Conservation (phyloP, 2,113 vertebrate genomes). For the Solea solea region DNA sequence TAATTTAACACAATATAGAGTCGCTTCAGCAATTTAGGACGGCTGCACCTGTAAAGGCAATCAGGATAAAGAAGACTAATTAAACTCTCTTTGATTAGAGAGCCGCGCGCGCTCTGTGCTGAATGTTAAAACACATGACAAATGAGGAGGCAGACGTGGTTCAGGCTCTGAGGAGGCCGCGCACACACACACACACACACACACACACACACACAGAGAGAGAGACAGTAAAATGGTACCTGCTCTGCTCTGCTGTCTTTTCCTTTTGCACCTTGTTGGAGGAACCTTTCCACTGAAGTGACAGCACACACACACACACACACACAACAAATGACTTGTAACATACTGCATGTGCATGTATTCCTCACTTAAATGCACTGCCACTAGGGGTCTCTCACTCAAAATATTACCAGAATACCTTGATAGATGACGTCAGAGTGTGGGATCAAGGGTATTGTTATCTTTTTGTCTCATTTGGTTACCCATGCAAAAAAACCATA, state of each 20-base stretch:
- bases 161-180: constrained; percentile 12
- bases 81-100: constrained; percentile 50
- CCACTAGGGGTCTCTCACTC: too few species aligned
- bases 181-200: not conserved
- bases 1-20: constrained; percentile 52
- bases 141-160: constrained; percentile 14
- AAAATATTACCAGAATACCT: too few species aligned
- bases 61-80: constrained; percentile 38
- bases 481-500: too few species aligned
- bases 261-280: constrained; percentile 63
- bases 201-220: constrained; percentile 1
- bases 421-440: too few species aligned
- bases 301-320: constrained; percentile 51
- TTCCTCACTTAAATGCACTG: too few species aligned
- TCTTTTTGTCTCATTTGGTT: too few species aligned
- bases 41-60: constrained; percentile 37
- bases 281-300: constrained; percentile 63
- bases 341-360: too few species aligned
- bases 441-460: too few species aligned
- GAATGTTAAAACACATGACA: constrained; percentile 31
- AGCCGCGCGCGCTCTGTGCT: constrained; percentile 2
- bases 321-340: too few species aligned
- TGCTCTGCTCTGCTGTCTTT: constrained; percentile 61
- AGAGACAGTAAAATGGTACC: constrained; percentile 24
- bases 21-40: constrained; percentile 15